Percentiles rank a stretch among this genome's conserved stretches.
phyloP scores from a whole-genome alignment of 2,797 vertebrate species.

The Myripristis murdjan region DNA sequence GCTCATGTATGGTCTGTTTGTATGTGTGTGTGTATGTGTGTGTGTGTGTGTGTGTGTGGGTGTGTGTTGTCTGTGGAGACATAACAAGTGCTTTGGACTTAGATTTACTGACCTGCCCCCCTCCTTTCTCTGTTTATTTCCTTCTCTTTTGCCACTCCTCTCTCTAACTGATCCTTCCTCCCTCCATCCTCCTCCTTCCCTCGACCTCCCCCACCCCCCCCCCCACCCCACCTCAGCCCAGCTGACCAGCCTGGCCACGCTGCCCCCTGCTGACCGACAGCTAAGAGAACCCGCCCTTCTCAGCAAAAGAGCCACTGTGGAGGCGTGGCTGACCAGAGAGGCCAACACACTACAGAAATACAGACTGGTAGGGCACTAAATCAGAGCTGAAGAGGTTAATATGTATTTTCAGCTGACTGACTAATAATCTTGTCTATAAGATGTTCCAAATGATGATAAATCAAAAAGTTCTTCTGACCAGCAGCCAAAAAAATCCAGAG shows the following conservation, averaged over 20 bases:
- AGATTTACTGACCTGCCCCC: neutral
- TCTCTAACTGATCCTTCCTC: conserved; percentile 12
- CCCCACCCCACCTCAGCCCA: conserved; percentile 85
- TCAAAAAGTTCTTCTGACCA: no score
- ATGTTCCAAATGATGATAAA: no score
- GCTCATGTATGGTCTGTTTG: neutral
- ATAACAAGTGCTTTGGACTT: neutral
- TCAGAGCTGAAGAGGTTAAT: no score
- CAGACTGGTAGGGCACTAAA: conserved; percentile 91
- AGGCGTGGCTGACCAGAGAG: conserved; percentile 95
- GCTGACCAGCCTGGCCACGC: conserved; percentile 90
- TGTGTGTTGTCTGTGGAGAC: neutral
- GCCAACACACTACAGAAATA: conserved; percentile 98
- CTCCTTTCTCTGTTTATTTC: conserved; percentile 14
- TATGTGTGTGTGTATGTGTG: conserved; percentile 12
- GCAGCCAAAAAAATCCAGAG: no score
- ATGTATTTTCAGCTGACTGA: no score
- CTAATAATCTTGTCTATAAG: no score
- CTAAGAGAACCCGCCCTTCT: conserved; percentile 92
- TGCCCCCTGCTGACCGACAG: conserved; percentile 92
- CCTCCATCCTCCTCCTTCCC: conserved; percentile 2
- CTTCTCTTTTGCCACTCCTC: conserved; percentile 6
- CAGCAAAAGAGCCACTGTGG: conserved; percentile 93
- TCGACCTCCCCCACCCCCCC: conserved; percentile 25
- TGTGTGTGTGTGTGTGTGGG: conserved; percentile 17